Evolutionary conservation across 2,888 invertebrate genomes (phyloP).

Genomic region (Mactromeris polynyma): DNA sequence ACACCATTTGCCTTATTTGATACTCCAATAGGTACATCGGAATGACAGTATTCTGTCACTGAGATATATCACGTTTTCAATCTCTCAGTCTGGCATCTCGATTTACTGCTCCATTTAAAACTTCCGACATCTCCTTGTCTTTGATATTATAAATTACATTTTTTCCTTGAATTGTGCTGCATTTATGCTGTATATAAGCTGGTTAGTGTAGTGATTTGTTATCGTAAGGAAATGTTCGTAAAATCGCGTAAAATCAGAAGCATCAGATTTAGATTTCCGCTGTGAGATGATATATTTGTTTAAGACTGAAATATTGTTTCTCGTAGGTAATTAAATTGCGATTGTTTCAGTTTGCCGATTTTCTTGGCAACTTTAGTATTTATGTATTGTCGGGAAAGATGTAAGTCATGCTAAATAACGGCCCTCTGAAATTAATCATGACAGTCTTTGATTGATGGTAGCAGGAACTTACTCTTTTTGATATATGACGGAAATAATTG

Average conservation of each 20-base stretch:
- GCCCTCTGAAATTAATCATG: background rate
- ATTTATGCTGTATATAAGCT: background rate
- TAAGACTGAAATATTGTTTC: background rate
- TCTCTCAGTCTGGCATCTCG: background rate
- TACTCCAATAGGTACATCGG: background rate
- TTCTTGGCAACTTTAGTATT: conserved; percentile 5
- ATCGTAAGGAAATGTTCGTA: background rate
- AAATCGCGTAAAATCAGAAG: background rate
- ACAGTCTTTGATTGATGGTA: background rate
- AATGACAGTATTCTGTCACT: background rate
- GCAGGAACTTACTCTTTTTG: background rate
- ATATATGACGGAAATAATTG: background rate
- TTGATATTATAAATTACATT: background rate
- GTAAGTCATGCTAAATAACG: background rate
- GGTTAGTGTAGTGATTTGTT: background rate
- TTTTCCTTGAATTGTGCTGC: background rate
- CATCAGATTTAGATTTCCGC: background rate
- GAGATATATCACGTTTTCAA: background rate
- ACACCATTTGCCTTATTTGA: background rate
- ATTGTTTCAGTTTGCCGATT: background rate
- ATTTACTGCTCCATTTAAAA: background rate
- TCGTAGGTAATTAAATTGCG: background rate
- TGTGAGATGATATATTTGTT: background rate
- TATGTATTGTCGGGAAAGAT: background rate
- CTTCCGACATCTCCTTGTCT: background rate